These are phyloP conservation scores for Brassicogethes aeneus DNA, from an alignment of 2,888 invertebrate species.

Conservation along the genomic window DNA sequence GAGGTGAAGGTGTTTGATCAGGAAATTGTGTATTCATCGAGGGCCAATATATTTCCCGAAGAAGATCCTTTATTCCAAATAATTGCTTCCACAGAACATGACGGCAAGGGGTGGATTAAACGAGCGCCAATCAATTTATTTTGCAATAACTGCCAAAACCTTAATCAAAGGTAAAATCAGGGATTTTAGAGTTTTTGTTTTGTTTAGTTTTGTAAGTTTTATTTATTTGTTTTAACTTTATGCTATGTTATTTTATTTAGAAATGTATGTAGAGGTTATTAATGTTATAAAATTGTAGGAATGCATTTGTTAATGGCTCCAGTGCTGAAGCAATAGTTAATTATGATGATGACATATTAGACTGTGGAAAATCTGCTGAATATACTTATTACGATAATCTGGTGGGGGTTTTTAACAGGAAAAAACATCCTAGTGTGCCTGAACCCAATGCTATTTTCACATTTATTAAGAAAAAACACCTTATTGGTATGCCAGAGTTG, in stretches of 20 bases:
- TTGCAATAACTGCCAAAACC: constrained; percentile 51
- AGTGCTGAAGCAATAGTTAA: constrained; percentile 10
- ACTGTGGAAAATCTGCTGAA: constrained; percentile 80
- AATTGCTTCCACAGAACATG: constrained; percentile 61
- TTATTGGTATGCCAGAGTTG: constrained; percentile 52
- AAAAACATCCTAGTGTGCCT: constrained; percentile 74
- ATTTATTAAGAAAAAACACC: constrained; percentile 60
- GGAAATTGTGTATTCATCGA: constrained; percentile 36
- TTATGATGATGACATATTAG: constrained; percentile 53
- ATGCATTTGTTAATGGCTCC: constrained; percentile 10
- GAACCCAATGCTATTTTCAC: constrained; percentile 75
- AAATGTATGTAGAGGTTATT: too few species aligned
- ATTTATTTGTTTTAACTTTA: too few species aligned
- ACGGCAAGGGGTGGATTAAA: constrained; percentile 59
- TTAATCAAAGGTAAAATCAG: not conserved
- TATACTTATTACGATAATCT: constrained; percentile 84
- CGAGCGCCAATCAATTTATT: constrained; percentile 52
- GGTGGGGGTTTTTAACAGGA: constrained; percentile 74
- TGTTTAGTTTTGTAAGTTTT: too few species aligned
- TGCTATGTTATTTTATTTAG: too few species aligned
- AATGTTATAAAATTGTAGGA: too few species aligned
- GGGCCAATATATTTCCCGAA: constrained; percentile 35
- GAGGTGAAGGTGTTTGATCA: constrained; percentile 52
- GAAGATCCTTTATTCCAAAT: constrained; percentile 69
- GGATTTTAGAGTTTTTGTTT: too few species aligned